Evolutionary conservation across 2,888 invertebrate genomes (phyloP).

Genomic region (Drosophila putrida): DNA sequence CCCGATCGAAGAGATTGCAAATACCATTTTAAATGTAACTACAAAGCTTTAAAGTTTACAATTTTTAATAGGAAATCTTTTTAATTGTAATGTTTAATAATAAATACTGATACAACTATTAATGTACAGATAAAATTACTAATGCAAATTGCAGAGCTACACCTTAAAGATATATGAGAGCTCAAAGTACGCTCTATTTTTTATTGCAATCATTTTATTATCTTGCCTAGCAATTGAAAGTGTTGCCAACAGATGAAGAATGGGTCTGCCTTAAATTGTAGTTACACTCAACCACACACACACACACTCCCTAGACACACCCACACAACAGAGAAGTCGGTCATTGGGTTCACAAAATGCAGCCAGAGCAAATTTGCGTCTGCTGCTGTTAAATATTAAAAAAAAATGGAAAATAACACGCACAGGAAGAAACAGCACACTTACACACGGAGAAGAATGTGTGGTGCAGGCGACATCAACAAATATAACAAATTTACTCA

Average conservation of each 20-base stretch:
- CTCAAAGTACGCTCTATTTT: slow-evolving; percentile 9
- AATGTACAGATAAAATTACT: no score
- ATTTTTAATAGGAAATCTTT: not conserved
- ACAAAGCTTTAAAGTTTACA: not conserved
- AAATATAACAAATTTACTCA: no score
- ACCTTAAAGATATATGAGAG: no score
- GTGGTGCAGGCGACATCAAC: slow-evolving; percentile 39
- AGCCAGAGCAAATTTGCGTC: slow-evolving; percentile 46
- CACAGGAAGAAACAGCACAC: slow-evolving; percentile 27
- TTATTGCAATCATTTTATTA: slow-evolving; percentile 18
- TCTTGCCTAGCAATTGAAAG: slow-evolving; percentile 57
- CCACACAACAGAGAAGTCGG: slow-evolving; percentile 63
- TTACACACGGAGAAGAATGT: slow-evolving; percentile 24
- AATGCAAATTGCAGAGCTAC: no score
- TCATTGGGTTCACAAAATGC: slow-evolving; percentile 67
- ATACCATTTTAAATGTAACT: not conserved
- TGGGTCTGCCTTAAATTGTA: slow-evolving; percentile 48
- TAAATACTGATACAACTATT: not conserved
- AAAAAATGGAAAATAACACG: slow-evolving; percentile 34
- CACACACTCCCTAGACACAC: not conserved
- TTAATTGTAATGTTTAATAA: not conserved
- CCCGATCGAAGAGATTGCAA: slow-evolving; percentile 27
- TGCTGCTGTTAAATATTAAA: slow-evolving; percentile 61
- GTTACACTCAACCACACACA: not conserved
- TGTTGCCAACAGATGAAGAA: slow-evolving; percentile 48